A percentile compares a stretch with the other conserved stretches of the same genome.
Evolutionary conservation across 2,888 invertebrate genomes (phyloP).

Genomic region (Tinea pellionella): DNA sequence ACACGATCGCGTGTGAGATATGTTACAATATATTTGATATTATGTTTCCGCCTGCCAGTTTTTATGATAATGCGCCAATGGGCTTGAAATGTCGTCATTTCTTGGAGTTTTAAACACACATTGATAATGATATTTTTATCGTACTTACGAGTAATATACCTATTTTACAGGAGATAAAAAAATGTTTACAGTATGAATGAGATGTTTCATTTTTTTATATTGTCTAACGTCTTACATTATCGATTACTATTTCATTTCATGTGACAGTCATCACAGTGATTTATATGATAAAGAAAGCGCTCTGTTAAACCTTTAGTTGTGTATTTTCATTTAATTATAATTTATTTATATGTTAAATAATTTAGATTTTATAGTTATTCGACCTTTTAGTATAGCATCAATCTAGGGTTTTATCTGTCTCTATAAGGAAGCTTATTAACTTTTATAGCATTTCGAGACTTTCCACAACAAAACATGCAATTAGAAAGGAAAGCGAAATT

Average conservation of each 20-base stretch:
- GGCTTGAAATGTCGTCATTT: background rate
- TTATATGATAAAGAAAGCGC: too few relatives aligned
- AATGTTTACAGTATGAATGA: too few relatives aligned
- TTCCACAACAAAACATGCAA: background rate
- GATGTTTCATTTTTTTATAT: too few relatives aligned
- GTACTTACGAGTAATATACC: too few relatives aligned
- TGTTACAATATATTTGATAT: background rate
- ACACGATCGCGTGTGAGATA: conserved; percentile 6
- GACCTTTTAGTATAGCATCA: background rate
- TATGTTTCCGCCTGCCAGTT: background rate
- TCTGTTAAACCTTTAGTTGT: too few relatives aligned
- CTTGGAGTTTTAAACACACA: background rate
- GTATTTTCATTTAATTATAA: too few relatives aligned
- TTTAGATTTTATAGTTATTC: background rate
- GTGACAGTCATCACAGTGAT: too few relatives aligned
- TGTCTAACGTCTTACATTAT: too few relatives aligned
- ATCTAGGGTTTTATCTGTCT: background rate
- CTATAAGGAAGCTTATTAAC: conserved; percentile 2
- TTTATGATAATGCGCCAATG: conserved; percentile 8
- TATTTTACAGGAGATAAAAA: too few relatives aligned
- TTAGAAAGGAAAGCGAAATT: conserved; percentile 4
- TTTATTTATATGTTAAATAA: too few relatives aligned
- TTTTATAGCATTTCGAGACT: background rate
- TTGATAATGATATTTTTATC: too few relatives aligned
- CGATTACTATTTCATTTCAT: too few relatives aligned